phyloP scores from a whole-genome alignment of 1,140 invertebrate genomes.

The Glossosoma conforme region DNA sequence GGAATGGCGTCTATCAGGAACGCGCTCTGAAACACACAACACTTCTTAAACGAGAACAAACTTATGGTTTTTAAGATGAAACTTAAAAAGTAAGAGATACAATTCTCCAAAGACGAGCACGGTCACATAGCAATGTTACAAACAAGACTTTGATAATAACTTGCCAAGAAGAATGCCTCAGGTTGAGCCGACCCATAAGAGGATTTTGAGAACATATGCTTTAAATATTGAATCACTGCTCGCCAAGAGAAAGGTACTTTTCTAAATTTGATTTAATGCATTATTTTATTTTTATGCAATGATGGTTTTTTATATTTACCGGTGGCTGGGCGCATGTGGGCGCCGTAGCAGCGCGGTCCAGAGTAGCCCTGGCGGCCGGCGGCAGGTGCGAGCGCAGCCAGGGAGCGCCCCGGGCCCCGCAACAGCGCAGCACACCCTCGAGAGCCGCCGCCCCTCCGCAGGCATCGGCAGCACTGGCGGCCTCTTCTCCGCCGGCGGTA shows the following conservation, averaged over 20 bases:
- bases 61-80: neutral
- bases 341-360: conserved; percentile 27
- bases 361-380: conserved; percentile 34
- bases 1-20: conserved; percentile 77
- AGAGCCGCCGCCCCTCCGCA: conserved; percentile 30
- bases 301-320: no score
- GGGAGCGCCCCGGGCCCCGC: conserved; percentile 33
- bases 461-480: conserved; percentile 32
- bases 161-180: no score
- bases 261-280: no score
- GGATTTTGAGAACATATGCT: no score
- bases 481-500: no score
- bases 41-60: no score
- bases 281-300: no score
- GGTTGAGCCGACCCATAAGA: no score
- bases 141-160: no score
- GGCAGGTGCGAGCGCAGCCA: conserved; percentile 41
- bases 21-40: conserved; percentile 53
- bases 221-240: no score
- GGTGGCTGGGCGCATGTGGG: conserved; percentile 7
- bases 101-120: neutral
- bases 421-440: conserved; percentile 28
- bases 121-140: no score
- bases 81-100: neutral
- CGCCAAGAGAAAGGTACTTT: no score